Percentiles rank a stretch among this genome's conserved stretches.
Evolutionary conservation across 2,888 invertebrate genomes (phyloP).

Genomic region (Ectropis crepuscularia): DNA sequence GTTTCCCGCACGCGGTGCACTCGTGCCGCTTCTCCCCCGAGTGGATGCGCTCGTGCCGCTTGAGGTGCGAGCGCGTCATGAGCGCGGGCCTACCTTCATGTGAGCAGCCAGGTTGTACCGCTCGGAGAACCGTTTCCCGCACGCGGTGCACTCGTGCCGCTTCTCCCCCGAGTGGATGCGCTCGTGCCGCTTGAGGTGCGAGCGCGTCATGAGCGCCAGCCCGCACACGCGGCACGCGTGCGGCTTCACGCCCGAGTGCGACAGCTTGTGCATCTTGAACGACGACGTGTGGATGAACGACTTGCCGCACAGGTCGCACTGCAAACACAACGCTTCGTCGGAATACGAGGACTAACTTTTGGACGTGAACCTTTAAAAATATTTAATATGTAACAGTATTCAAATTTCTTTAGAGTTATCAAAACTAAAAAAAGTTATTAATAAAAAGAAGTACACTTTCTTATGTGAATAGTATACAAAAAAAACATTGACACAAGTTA

Average conservation of each 20-base stretch:
- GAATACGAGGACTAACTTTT: too few relatives aligned
- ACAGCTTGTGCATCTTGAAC: constrained; percentile 88
- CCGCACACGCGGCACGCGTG: constrained; percentile 86
- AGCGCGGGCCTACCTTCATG: constrained; percentile 47
- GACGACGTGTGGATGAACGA: constrained; percentile 88
- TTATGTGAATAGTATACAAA: too few relatives aligned
- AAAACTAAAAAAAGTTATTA: too few relatives aligned
- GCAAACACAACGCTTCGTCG: constrained; percentile 37
- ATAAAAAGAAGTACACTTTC: too few relatives aligned
- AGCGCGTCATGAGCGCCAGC: constrained; percentile 85
- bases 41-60: constrained; percentile 88
- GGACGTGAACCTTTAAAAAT: too few relatives aligned
- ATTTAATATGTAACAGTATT: too few relatives aligned
- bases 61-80: constrained; percentile 87
- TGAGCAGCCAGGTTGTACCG: constrained; percentile 81
- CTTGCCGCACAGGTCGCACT: constrained; percentile 87
- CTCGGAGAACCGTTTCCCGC: constrained; percentile 86
- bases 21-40: constrained; percentile 85
- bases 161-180: constrained; percentile 87
- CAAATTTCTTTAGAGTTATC: too few relatives aligned
- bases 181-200: constrained; percentile 88
- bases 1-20: constrained; percentile 85
- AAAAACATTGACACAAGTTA: too few relatives aligned
- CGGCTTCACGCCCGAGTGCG: constrained; percentile 86
- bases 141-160: constrained; percentile 82